Evolutionary conservation across 2,888 invertebrate genomes (phyloP), one percentile per base, ranked within the genome.

Genomic region (Drosophila melanosoma): DNA sequence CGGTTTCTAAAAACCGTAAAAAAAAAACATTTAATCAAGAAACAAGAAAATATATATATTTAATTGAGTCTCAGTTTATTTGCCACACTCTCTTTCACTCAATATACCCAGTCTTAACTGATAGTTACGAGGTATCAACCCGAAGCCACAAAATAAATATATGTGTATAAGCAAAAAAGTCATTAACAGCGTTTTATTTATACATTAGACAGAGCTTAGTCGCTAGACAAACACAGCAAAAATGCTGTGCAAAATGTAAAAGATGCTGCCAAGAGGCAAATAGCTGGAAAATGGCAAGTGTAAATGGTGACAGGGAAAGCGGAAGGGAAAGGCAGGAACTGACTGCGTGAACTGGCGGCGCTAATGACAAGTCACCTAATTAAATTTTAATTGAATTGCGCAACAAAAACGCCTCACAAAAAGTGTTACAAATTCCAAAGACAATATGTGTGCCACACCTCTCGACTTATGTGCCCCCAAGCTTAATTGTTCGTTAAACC

Each of bases 361-460:
- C 57, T 72, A 69, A 80, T 83, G 81, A 71, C 89, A 86, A 29
- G 69, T 36, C 59, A 60, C 48, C 74, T 74, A 89, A 89, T 83
- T 83, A 74, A 73, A 56, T 83, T 83, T 81, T 83, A 81, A 83
- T 81, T 81, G 70, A 89, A 89, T 74, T 81, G 54, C 82, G 69
- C 74, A 86, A 71, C 49, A 79, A 61, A 74, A 69, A 48, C 45
- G 38, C 60, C 57, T 52, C 66, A 69, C 53, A 64, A 56, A 81
- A 82, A 53, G 29, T 51, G 49, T 65, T 40, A 40, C 54, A 67
- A 68, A 64, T 70, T 45, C 54, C 64, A 29, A 49, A 69, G 54
- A 53, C 66, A 60, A 71, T 68, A 61, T 75, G 56, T 45, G 38
- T 49, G 56, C 51, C 45, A 26, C 56, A 20, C 42, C n/a, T 36